A percentile compares a stretch with the other conserved stretches of the same genome.
Conservation (phyloP, 37 sponge, comb jelly and placozoan genomes). For the Cliona cf. orientalis region DNA sequence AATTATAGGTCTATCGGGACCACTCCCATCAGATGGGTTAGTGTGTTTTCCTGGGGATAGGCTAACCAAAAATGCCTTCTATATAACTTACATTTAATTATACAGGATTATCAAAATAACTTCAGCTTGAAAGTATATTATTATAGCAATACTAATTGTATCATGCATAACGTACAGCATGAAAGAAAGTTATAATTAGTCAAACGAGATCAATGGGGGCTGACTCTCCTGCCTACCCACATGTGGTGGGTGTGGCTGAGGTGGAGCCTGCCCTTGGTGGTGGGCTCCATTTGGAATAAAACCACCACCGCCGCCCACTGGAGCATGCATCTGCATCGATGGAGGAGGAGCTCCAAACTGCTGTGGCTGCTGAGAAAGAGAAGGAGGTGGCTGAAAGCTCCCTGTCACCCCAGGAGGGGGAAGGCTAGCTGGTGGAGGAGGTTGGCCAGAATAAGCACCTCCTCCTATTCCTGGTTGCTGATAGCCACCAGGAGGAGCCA, state of each 20-base stretch:
- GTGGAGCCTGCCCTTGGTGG: neutral
- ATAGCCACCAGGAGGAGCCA: neutral
- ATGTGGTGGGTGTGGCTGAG: neutral
- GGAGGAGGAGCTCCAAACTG: no score
- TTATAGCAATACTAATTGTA: no score
- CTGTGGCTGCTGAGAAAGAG: neutral
- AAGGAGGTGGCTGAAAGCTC: neutral
- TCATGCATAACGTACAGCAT: no score
- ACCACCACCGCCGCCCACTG: neutral
- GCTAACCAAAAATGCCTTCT: no score
- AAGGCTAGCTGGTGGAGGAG: neutral
- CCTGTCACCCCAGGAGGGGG: neutral
- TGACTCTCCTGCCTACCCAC: constrained; percentile 31
- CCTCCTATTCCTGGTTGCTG: constrained; percentile 1
- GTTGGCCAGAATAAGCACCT: neutral
- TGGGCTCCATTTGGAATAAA: neutral
- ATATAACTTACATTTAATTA: no score
- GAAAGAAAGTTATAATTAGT: constrained; percentile 9
- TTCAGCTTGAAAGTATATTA: no score
- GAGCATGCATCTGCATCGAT: no score
- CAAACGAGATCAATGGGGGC: constrained; percentile 47
- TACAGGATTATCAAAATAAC: no score
- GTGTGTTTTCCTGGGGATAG: no score
- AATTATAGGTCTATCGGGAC: no score
- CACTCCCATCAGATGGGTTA: no score